Base-by-base conservation (phyloP, 2,113 vertebrate genomes). In the Anoplopoma fimbria region DNA sequence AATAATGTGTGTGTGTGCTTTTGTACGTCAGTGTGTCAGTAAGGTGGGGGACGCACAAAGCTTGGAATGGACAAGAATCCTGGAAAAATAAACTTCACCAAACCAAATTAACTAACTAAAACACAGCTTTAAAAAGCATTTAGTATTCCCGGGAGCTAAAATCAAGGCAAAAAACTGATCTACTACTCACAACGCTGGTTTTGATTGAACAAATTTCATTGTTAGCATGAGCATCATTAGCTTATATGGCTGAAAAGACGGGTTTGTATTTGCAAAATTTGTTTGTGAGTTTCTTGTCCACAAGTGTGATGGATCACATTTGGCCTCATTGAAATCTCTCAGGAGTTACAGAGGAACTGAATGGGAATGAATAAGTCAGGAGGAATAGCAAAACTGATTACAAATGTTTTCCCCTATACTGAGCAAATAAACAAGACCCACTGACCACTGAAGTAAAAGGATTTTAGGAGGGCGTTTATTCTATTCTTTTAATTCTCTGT, bases 1-100 rank as follows among this genome's bases (percentile, higher is more conserved):
- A 84, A 86, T 84, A 87, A 81, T 90, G 71, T 82, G 85, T 79
- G 85, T 79, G 72, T 73, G 76, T 86, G 80, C 33, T 63, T 77
- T 64, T 61, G 34, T 76, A 80, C 70, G 84, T 83, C 63, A 87
- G 81, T 80, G 74, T 86, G 87, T 87, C 69, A 81, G 75, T 88
- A 77, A 81, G 27, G 31, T 19, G 36, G 31, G 34, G 12, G 4
- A 77, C 36, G 25, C 2, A 73, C 60, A 14, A 42, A 75, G 69
- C 36, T 58, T 62, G 6, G 69, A 25, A 81, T 60, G 58, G 55
- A 74, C 63, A 77, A 72, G 25, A 80, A 17, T 12, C 17, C 31
- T 60, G 57, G 27, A 53, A 67, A 78, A 49, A 60, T 36, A 36
- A 67, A 65, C 13, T 53, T 14, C 19, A 29, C 10, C 49, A 36